Base-by-base conservation (phyloP, 2,113 vertebrate genomes). In the Muscicapa adusta region DNA sequence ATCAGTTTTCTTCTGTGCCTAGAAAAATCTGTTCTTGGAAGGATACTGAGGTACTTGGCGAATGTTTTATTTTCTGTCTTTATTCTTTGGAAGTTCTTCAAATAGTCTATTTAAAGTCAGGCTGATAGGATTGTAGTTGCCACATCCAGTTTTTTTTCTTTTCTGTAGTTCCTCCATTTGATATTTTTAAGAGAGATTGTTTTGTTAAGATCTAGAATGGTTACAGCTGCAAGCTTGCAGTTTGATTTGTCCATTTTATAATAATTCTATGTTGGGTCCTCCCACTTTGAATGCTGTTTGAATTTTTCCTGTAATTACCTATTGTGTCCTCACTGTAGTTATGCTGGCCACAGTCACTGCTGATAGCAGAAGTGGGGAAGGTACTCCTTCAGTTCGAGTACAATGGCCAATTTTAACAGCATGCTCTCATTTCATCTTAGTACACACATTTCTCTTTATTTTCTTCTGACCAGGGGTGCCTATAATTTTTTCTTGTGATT, bases 321-420 rank as follows among this genome's bases (percentile, higher is more conserved):
- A 18, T 11, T 74, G 14, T 50, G 19, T 78, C 78, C 17, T 81
- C 43, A 29, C 14, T 54, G 4, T 43, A 19, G 43, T 82, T 85
- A 34, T 0, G 3, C 42, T 53, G 43, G n/a, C 20, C 24, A 36
- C 0, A 1, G 7, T 75, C 53, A n/a, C 22, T 63, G 38, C 34
- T 63, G 57, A 31, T 34, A 43, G 24, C 38, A 82, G 48, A 87
- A 50, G 43, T 42, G 38, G 48, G 34, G 42, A 58, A 81, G 26
- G 29, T 53, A 8, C 11, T 74, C 38, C 70, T 60, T 71, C 58
- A 68, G 33, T 45, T 86, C 33, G 47, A 36, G 13, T 40, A 23
- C 33, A 66, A 18, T 57, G 47, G 25, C 28, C 18, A 33, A 2
- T 82, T 87, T 72, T 67, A 88, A 70, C 26, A 74, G 47, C 1